phyloP scores from a whole-genome alignment of 2,113 vertebrate genomes.

The Chionis minor region DNA sequence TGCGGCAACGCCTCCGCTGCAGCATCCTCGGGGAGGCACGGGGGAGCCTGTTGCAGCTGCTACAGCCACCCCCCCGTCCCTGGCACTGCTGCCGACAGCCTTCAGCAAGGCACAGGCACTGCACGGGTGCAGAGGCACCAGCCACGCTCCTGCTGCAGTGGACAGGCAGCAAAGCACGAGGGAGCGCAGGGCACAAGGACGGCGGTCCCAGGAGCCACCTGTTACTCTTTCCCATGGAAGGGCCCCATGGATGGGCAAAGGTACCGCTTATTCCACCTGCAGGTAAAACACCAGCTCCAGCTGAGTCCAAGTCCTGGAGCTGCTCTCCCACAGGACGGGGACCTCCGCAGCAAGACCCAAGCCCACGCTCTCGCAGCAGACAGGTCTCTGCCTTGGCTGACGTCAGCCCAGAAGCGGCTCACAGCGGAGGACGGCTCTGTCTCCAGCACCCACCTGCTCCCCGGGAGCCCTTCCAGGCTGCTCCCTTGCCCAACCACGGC shows the following conservation, averaged over 20 bases:
- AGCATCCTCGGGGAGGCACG: rapidly evolving
- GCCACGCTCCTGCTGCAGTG: background rate
- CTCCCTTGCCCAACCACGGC: background rate
- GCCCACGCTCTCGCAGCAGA: rapidly evolving
- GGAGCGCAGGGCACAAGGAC: too few relatives aligned
- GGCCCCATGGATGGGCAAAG: background rate
- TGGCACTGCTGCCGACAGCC: background rate
- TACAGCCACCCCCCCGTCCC: background rate
- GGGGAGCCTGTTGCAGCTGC: background rate
- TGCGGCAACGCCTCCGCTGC: background rate
- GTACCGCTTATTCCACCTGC: background rate
- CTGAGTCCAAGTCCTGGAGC: background rate
- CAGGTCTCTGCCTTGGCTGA: rapidly evolving
- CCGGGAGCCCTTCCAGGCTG: background rate
- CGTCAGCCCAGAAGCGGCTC: rapidly evolving
- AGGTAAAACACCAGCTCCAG: background rate
- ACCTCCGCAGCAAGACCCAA: background rate
- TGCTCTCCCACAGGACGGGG: background rate
- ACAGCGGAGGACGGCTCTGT: rapidly evolving
- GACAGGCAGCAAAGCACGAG: background rate
- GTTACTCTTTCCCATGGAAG: background rate
- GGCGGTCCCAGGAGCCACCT: background rate
- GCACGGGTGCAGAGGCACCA: rapidly evolving
- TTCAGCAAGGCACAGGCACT: background rate
- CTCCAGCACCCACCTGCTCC: background rate